Evolutionary conservation across 2,113 vertebrate genomes (phyloP).

Genomic region (Ascaphus truei): DNA sequence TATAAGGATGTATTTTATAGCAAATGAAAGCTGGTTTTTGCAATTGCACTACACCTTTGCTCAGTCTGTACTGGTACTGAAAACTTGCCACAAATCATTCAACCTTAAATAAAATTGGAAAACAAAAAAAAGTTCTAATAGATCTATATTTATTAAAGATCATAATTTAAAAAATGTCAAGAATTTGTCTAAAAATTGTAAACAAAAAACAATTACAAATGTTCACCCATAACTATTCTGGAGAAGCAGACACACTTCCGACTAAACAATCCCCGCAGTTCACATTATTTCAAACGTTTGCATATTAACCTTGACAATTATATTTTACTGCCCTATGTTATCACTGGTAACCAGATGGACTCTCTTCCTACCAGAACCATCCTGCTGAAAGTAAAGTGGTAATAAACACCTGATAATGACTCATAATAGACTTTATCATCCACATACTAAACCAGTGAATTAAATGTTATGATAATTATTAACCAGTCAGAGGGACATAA

Average conservation of each 20-base stretch:
- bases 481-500: conserved; percentile 41
- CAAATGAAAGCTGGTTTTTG: not conserved
- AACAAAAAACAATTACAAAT: conserved; percentile 21
- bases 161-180: conserved; percentile 28
- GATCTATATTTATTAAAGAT: not conserved
- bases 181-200: conserved; percentile 22
- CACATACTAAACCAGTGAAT: conserved; percentile 35
- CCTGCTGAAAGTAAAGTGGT: conserved; percentile 19
- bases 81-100: conserved; percentile 28
- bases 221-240: conserved; percentile 17
- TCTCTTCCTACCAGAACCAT: conserved; percentile 38
- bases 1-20: not conserved
- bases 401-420: conserved; percentile 42
- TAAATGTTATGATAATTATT: conserved; percentile 43
- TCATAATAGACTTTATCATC: conserved; percentile 43
- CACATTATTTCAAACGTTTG: conserved; percentile 30
- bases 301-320: conserved; percentile 39
- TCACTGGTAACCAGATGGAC: conserved; percentile 40
- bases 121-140: not conserved
- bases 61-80: not conserved
- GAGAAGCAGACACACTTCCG: conserved; percentile 25
- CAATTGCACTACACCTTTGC: not conserved
- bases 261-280: not conserved
- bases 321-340: conserved; percentile 36
- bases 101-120: conserved; percentile 16